Percentiles rank a stretch among this genome's conserved stretches.
These are phyloP conservation scores for Pangasius sanitwongsei DNA, from an alignment of 2,797 vertebrate species.

Conservation along the genomic window DNA sequence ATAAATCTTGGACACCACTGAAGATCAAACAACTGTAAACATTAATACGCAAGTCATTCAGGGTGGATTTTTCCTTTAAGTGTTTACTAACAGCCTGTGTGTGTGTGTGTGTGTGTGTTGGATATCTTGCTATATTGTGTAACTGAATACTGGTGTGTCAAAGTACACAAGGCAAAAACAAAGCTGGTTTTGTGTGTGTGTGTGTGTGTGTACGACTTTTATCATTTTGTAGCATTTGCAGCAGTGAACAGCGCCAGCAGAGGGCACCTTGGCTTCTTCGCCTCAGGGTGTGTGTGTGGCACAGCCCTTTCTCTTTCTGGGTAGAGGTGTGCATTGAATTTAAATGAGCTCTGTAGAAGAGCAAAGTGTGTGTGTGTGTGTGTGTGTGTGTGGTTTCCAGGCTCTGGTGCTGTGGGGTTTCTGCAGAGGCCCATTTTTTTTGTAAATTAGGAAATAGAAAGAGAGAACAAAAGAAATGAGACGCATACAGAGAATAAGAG, in stretches of 20 bases:
- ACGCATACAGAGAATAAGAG: not conserved
- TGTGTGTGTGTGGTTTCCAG: conserved; percentile 23
- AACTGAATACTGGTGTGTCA: not conserved
- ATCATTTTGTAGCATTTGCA: not conserved
- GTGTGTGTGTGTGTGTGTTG: not conserved
- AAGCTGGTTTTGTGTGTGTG: not conserved
- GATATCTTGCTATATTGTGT: not conserved
- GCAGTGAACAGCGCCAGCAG: conserved; percentile 1
- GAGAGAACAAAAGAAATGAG: not conserved
- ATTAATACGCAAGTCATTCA: not conserved
- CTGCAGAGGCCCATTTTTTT: not conserved
- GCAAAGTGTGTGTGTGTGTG: not conserved
- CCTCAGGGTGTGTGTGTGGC: not conserved
- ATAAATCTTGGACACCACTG: not conserved
- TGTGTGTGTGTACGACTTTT: not conserved
- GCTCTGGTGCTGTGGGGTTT: not conserved
- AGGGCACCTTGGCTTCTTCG: not conserved
- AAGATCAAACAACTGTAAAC: not conserved
- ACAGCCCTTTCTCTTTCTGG: not conserved
- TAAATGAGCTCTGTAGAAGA: conserved; percentile 13
- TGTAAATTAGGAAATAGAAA: not conserved
- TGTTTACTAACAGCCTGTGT: not conserved
- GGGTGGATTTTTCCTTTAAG: not conserved
- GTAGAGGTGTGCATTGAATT: conserved; percentile 19
- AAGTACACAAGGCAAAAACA: not conserved